Conservation (phyloP, 2,888 invertebrate genomes). For the Plemyria rubiginata region DNA sequence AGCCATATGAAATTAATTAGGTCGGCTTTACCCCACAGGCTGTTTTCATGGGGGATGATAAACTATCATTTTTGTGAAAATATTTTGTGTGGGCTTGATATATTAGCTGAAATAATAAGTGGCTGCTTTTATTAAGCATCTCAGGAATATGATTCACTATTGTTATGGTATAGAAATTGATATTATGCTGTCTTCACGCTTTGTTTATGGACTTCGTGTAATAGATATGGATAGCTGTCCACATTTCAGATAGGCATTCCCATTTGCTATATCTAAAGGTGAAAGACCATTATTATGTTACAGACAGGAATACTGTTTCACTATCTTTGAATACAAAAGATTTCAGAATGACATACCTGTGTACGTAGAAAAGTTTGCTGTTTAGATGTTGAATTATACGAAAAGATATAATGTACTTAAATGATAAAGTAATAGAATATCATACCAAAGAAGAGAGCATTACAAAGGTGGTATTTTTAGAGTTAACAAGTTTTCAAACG, state of each 20-base stretch:
- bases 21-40: conserved; percentile 36
- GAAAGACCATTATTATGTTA: background rate
- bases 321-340: background rate
- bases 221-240: conserved; percentile 1
- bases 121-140: conserved; percentile 19
- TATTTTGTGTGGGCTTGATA: conserved; percentile 35
- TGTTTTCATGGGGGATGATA: conserved; percentile 43
- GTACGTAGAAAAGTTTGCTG: too few relatives aligned
- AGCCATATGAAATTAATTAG: conserved; percentile 46
- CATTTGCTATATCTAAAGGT: background rate
- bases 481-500: too few relatives aligned
- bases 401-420: too few relatives aligned
- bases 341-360: too few relatives aligned
- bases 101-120: conserved; percentile 31
- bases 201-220: conserved; percentile 2
- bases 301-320: background rate
- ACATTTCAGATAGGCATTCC: background rate
- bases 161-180: conserved; percentile 17
- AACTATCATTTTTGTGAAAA: conserved; percentile 39
- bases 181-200: background rate
- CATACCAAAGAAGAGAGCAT: too few relatives aligned
- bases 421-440: too few relatives aligned
- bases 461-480: too few relatives aligned
- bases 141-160: conserved; percentile 18
- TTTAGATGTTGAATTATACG: too few relatives aligned